phyloP scores from a whole-genome alignment of 2,888 invertebrate genomes.

The Psylliodes chrysocephalus region DNA sequence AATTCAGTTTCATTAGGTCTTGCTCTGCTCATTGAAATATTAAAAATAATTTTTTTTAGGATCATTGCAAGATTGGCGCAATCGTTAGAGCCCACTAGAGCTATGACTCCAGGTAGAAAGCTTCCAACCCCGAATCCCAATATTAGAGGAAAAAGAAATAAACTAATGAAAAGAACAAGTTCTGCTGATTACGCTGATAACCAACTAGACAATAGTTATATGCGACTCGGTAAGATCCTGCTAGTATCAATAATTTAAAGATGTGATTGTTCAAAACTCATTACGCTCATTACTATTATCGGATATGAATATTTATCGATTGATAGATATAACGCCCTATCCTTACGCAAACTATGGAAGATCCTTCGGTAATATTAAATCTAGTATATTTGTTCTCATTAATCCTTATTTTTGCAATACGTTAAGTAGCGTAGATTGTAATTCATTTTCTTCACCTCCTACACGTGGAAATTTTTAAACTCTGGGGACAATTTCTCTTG shows the following conservation, averaged over 20 bases:
- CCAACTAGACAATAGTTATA: conserved; percentile 59
- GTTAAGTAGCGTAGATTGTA: no score
- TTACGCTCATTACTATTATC: no score
- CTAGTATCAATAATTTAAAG: background rate
- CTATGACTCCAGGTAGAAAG: conserved; percentile 63
- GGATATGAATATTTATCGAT: no score
- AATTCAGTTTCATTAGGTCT: no score
- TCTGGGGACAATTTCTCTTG: no score
- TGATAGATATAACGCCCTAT: no score
- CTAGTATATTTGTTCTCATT: no score
- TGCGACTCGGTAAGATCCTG: conserved; percentile 50
- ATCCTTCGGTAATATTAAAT: no score
- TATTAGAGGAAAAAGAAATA: conserved; percentile 58
- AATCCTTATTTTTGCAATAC: no score
- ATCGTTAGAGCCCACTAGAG: conserved; percentile 18
- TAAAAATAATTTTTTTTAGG: conserved; percentile 22
- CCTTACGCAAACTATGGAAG: no score
- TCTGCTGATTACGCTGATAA: conserved; percentile 61
- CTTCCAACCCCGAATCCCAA: conserved; percentile 64
- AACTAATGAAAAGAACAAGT: conserved; percentile 60
- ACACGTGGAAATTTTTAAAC: no score
- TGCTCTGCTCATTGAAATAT: conserved; percentile 27
- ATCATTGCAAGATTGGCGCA: conserved; percentile 37
- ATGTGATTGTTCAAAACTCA: conserved; percentile 17
- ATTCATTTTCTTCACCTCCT: no score